Evolutionary conservation across 2,797 vertebrate species (phyloP), one percentile per base, ranked within the genome.

Genomic region (Euphonia xanthogaster): DNA sequence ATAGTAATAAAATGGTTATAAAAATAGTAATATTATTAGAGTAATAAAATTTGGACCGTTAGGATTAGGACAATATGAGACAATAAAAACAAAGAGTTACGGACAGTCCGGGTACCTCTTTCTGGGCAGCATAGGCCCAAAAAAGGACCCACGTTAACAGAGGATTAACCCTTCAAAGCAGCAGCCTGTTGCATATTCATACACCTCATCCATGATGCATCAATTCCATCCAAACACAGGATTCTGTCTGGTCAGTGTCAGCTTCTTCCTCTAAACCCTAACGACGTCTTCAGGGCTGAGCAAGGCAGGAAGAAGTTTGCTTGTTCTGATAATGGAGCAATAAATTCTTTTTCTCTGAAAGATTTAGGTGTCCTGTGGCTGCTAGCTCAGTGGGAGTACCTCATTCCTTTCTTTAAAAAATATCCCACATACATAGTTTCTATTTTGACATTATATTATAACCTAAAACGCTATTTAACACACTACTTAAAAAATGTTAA

Each of bases 91-190:
- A 54, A 54, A 15, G 50, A 30, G 31, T n/a, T n/a, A 54, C 0
- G 4, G 31, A n/a, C 6, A 15, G 30, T 14, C 31, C 0, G 2
- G 9, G 21, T n/a, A 2, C 21, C 53, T 54, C 6, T n/a, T 54
- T 23, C 31, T 54, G 31, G 53, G 53, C 13, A n/a, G 10, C 5
- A 54, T 10, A 0, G 14, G 21, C 53, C 31, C 0, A 2, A n/a
- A 54, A n/a, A 54, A 54, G 31, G 53, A n/a, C 21, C 1, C 53
- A n/a, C 2, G 1, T 14, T 22, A n/a, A n/a, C 31, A 54, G 53
- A n/a, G 53, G 21, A 22, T 54, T 54, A 54, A 54, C 53, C 53
- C 31, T 23, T 54, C 14, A 54, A 54, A n/a, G 31, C 53, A n/a
- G 10, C 21, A 54, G 21, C 53, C 14, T 54, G 53, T 7, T 54